Base-by-base conservation (phyloP, 2,888 invertebrate genomes). In the Dexiosoma caninum region DNA sequence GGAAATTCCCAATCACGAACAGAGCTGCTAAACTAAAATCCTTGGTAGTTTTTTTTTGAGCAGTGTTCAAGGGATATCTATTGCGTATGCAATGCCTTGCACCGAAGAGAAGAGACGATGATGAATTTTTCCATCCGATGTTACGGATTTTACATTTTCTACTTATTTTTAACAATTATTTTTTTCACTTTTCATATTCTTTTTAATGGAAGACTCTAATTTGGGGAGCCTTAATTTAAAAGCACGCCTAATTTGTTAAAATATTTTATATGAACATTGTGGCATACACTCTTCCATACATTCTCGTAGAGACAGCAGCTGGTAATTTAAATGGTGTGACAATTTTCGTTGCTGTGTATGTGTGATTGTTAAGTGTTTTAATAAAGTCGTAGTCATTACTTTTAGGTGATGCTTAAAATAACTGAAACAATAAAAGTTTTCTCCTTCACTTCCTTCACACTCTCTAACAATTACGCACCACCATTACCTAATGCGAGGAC, bases 361-460 rank as follows among this genome's bases (percentile, higher is more conserved):
- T 12, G 27, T 27, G n/a, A 16, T 46, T 57, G 37, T 19, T 27
- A 55, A 40, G 55, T 66, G 46, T 27, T 66, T 74, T 66, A 46
- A 46, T 64, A 46, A 74, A 74, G 74, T 74, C 55, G 55, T 57
- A 57, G 64, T 57, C 55, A 46, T 57, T 55, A 74, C 46, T 66
- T 66, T 64, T 64, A 66, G 66, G 57, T 57, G 55, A 64, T 74
- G 49, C 55, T 64, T 74, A 46, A 74, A 64, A 44, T 55, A 44
- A 57, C 55, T 66, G 49, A 49, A 46, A 72, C 35, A 55, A 72
- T 53, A 53, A 32, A 40, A 14, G 3, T 27, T 27, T 27, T 42
- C 51, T 60, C 42, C n/a, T 12, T 40, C 16, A 12, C 7, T 51
- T 27, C 32, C 14, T 19, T 21, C 2, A 21, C 49, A 1, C 30